A percentile compares a stretch with the other conserved stretches of the same genome.
Conservation (phyloP, 2,113 vertebrate genomes). For the Myotis brandtii region DNA sequence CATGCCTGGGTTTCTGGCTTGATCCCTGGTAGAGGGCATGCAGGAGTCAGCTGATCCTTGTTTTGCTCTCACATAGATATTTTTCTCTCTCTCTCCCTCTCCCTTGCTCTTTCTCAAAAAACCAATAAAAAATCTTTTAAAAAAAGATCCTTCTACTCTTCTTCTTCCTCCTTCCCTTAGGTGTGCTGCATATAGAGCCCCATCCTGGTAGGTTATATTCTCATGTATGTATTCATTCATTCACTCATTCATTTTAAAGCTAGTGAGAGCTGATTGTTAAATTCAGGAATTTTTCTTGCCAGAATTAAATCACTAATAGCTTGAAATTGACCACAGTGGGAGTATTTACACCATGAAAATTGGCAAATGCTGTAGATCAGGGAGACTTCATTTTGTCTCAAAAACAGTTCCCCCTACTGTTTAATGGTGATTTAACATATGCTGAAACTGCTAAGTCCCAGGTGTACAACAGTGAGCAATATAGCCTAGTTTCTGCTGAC, state of each 20-base stretch:
- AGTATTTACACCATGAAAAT: background rate
- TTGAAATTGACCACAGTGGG: background rate
- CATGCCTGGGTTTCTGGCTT: background rate
- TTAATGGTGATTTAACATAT: background rate
- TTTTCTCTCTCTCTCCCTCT: background rate
- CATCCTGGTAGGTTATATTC: background rate
- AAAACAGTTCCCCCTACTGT: background rate
- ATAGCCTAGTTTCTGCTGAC: background rate
- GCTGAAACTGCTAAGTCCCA: background rate
- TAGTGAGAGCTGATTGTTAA: background rate
- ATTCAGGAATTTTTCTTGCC: background rate
- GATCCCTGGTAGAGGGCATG: background rate
- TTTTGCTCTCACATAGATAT: background rate
- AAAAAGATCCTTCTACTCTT: background rate
- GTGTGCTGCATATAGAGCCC: background rate
- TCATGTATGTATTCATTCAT: background rate
- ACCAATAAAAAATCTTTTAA: background rate
- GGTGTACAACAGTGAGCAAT: background rate
- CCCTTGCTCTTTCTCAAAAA: background rate
- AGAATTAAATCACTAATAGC: background rate
- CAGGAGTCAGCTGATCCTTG: background rate
- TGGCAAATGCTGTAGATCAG: background rate
- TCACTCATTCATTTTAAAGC: background rate
- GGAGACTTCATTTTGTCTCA: background rate
- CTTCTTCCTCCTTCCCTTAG: background rate